Evolutionary conservation across 2,113 vertebrate genomes (phyloP).

Genomic region (Pimephales promelas): DNA sequence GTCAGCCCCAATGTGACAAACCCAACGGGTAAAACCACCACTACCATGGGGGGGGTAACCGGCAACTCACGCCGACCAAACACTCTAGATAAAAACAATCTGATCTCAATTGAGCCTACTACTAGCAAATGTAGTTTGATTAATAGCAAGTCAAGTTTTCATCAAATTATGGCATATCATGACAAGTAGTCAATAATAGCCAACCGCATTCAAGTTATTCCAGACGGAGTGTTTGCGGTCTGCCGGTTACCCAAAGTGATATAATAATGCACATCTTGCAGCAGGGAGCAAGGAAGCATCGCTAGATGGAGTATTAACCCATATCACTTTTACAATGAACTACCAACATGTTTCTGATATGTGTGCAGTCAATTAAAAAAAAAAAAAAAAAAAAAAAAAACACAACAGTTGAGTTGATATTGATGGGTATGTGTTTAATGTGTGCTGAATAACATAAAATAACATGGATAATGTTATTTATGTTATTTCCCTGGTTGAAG

Average conservation of each 20-base stretch:
- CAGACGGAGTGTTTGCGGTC: constrained; percentile 77
- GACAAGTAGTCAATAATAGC: background rate
- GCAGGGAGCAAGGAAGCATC: constrained; percentile 75
- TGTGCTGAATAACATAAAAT: constrained; percentile 96
- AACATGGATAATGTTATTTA: constrained; percentile 99
- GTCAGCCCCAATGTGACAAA: constrained; percentile 98
- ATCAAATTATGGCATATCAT: background rate
- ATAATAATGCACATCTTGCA: constrained; percentile 95
- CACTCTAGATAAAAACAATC: constrained; percentile 63
- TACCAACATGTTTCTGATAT: constrained; percentile 67
- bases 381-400: background rate
- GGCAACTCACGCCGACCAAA: constrained; percentile 79
- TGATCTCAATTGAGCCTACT: background rate
- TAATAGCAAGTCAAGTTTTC: background rate
- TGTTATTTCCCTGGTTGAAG: constrained; percentile 99
- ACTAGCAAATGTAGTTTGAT: background rate
- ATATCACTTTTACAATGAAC: constrained; percentile 91
- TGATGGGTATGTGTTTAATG: constrained; percentile 67
- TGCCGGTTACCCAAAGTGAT: constrained; percentile 99
- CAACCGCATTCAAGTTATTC: constrained; percentile 37
- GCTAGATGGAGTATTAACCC: constrained; percentile 92
- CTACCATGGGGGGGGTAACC: constrained; percentile 90
- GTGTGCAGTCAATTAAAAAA: constrained; percentile 49
- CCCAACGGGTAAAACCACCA: constrained; percentile 83
- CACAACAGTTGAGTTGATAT: constrained; percentile 52